phyloP scores from a whole-genome alignment of 2,888 invertebrate species.

The Plusia festucae region DNA sequence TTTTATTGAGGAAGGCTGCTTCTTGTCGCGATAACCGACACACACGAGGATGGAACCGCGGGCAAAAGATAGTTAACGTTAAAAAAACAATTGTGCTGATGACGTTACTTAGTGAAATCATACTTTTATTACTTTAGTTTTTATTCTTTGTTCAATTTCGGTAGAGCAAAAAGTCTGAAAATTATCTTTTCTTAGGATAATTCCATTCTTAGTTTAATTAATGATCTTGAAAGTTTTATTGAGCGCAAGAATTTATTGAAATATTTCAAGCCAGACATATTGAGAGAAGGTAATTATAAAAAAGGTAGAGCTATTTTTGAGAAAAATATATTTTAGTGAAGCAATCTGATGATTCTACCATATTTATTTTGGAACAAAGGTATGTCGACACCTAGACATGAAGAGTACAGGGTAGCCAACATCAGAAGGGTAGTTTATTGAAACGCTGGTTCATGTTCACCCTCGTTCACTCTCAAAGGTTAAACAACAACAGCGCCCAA shows the following conservation, averaged over 20 bases:
- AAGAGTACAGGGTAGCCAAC: too few relatives aligned
- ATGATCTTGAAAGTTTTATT: constrained; percentile 8
- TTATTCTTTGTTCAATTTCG: not conserved
- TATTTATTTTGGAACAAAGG: too few relatives aligned
- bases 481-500: too few relatives aligned
- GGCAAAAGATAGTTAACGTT: not conserved
- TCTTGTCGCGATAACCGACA: too few relatives aligned
- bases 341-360: not conserved
- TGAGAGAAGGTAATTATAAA: not conserved
- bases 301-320: not conserved
- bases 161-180: not conserved
- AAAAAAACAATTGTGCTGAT: not conserved
- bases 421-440: too few relatives aligned
- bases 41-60: too few relatives aligned
- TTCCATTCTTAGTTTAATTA: constrained; percentile 9
- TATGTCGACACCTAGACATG: too few relatives aligned
- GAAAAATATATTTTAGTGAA: not conserved
- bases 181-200: constrained; percentile 3
- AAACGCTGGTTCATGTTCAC: too few relatives aligned
- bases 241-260: constrained; percentile 8
- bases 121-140: constrained; percentile 5
- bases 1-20: too few relatives aligned
- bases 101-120: not conserved
- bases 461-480: too few relatives aligned
- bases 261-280: not conserved